These are phyloP conservation scores for Ginglymostoma cirratum DNA, from an alignment of 2,113 vertebrate genomes.

Conservation along the genomic window DNA sequence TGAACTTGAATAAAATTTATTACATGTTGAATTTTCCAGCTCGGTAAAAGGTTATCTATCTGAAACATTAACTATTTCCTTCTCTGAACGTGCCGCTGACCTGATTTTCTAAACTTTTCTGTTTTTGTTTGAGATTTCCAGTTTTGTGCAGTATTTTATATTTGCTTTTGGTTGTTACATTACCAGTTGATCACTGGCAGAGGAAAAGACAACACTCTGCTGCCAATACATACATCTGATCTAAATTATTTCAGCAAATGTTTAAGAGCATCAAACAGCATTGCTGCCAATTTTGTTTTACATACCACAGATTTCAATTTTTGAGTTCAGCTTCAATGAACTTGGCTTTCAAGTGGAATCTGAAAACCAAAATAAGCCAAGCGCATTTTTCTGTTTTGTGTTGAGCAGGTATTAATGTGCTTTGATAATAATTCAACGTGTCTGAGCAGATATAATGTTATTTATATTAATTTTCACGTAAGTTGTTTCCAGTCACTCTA, in stretches of 20 bases:
- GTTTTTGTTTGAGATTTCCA: not conserved
- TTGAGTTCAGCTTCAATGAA: conserved; percentile 24
- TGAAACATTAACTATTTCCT: not conserved
- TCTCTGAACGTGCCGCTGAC: not conserved
- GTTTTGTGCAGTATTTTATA: not conserved
- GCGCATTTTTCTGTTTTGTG: not conserved
- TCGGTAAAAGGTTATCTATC: not conserved
- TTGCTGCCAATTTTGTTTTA: conserved; percentile 2
- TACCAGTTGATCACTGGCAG: not conserved
- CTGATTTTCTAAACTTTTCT: not conserved
- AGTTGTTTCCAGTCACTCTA: conserved; percentile 4
- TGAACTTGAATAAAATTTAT: too few relatives aligned
- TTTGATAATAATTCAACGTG: not conserved
- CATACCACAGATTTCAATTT: not conserved
- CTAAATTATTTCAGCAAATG: conserved; percentile 21
- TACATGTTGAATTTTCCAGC: not conserved
- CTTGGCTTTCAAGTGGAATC: conserved; percentile 23
- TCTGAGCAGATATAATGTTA: conserved; percentile 5
- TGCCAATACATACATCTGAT: not conserved
- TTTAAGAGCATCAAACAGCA: not conserved
- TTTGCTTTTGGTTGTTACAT: not conserved
- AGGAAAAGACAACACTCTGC: not conserved
- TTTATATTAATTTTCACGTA: not conserved
- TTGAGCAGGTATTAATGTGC: not conserved
- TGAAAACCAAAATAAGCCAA: conserved; percentile 31